Conservation (phyloP, 2,113 vertebrate genomes). For the Ceuthmochares aereus region DNA sequence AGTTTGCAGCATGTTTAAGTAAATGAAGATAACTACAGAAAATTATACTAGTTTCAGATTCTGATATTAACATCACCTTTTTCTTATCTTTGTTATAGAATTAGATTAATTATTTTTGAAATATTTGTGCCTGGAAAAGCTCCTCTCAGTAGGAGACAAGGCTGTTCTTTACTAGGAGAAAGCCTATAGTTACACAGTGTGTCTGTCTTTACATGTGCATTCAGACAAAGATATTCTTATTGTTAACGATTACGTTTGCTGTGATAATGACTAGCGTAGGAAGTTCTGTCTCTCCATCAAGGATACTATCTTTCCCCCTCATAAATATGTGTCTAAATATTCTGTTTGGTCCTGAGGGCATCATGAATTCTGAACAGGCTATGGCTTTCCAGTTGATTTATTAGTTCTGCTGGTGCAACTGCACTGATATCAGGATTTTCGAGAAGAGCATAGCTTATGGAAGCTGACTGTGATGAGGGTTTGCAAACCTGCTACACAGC, state of each 20-base stretch:
- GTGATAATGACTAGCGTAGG: not conserved
- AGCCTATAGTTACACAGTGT: not conserved
- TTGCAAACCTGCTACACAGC: not conserved
- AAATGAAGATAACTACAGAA: not conserved
- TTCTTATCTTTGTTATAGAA: not conserved
- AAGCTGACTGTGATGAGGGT: not conserved
- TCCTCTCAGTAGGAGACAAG: not conserved
- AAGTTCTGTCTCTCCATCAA: not conserved
- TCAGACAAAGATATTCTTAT: not conserved
- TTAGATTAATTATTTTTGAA: not conserved
- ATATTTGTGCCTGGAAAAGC: not conserved
- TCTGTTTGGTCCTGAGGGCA: constrained; percentile 8
- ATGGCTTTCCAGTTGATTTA: constrained; percentile 10
- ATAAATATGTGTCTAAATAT: not conserved
- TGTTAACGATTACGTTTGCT: not conserved
- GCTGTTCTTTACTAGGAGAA: not conserved
- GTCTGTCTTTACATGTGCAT: not conserved
- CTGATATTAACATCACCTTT: not conserved
- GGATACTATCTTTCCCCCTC: not conserved
- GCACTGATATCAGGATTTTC: not conserved
- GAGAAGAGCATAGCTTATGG: not conserved
- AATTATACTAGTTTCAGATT: not conserved
- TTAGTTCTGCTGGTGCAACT: not conserved
- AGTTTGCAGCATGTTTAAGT: not conserved
- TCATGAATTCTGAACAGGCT: constrained; percentile 30